Evolutionary conservation across 1,140 invertebrate species (phyloP).

Genomic region (Sitodiplosis mosellana): DNA sequence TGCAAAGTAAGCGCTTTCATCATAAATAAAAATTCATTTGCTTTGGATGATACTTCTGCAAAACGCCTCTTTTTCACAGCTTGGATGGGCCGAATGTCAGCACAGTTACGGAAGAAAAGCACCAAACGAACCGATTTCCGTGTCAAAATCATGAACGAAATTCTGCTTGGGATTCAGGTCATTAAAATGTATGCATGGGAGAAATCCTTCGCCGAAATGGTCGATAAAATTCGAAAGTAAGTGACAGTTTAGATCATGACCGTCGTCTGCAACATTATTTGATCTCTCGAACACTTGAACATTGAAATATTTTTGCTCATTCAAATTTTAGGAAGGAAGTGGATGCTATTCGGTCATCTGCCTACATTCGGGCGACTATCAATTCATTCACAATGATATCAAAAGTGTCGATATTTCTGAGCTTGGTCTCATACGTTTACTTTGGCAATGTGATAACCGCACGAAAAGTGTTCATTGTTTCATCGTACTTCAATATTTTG

Average conservation of each 20-base stretch:
- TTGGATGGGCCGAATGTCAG: slow-evolving; percentile 47
- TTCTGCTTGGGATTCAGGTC: slow-evolving; percentile 57
- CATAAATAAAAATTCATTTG: too few species aligned
- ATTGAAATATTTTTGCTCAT: background rate
- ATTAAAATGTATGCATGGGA: slow-evolving; percentile 91
- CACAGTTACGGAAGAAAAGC: slow-evolving; percentile 31
- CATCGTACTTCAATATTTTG: slow-evolving; percentile 31
- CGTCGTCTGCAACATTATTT: too few species aligned
- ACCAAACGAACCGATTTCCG: slow-evolving; percentile 53
- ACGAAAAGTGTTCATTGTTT: slow-evolving; percentile 34
- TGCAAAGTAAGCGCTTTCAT: slow-evolving; percentile 1
- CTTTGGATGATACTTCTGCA: too few species aligned
- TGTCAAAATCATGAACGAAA: slow-evolving; percentile 70
- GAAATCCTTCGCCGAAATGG: slow-evolving; percentile 52
- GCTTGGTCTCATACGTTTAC: slow-evolving; percentile 38
- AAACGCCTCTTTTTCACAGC: slow-evolving; percentile 25
- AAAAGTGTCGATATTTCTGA: slow-evolving; percentile 42
- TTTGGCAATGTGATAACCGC: slow-evolving; percentile 35
- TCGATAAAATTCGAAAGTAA: slow-evolving; percentile 30
- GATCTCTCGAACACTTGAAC: background rate
- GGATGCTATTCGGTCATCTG: slow-evolving; percentile 31
- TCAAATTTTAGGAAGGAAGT: slow-evolving; percentile 15
- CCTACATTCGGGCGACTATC: slow-evolving; percentile 24
- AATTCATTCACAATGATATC: slow-evolving; percentile 31
- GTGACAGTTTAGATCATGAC: too few species aligned